Evolutionary conservation across 2,797 vertebrate genomes (phyloP), one percentile per base, ranked within the genome.

Genomic region (Parotocinclus haroldoi): DNA sequence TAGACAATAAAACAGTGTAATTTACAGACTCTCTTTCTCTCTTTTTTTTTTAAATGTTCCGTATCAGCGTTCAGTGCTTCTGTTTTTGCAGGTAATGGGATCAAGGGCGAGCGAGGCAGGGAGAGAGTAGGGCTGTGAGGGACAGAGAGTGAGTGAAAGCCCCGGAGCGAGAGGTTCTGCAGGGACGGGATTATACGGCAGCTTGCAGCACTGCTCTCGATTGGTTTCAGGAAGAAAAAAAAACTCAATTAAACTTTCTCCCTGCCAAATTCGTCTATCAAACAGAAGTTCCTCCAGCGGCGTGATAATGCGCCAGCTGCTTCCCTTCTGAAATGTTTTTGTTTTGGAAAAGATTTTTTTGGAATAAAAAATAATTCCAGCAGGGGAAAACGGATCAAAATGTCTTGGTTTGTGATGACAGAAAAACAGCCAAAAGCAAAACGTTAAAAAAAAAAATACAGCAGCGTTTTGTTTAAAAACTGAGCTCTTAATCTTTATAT

Each of bases 1-100:
- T 27, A 27, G 27, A 27, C 27, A 27, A 27, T 27, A 27, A 27
- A 27, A 27, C 27, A 27, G 5, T 27, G 27, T 27, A 27, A 27
- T 5, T 2, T 27, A n/a, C n/a, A n/a, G 27, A 2, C 27, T 27
- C 27, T 27, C 27, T 27, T 27, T 27, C 27, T 27, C 5, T 27
- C 5, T 27, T 27, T 27, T 27, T 27, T 27, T 27, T 27, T 27
- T 27, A 27, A 27, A 27, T 27, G 2, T 27, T 27, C 65, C 63
- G 69, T 53, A 57, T 60, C 63, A 54, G 27, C 2, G 27, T 5
- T 27, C n/a, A n/a, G n/a, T n/a, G n/a, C n/a, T n/a, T n/a, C 27
- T 27, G 27, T 72, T 72, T 78, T 78, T 76, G 63, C 71, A 75
- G 76, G 70, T 75, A 76, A 75, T 68, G 72, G 70, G 78, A 79